Evolutionary conservation across 1,140 invertebrate species (phyloP).

Genomic region (Patella vulgata): DNA sequence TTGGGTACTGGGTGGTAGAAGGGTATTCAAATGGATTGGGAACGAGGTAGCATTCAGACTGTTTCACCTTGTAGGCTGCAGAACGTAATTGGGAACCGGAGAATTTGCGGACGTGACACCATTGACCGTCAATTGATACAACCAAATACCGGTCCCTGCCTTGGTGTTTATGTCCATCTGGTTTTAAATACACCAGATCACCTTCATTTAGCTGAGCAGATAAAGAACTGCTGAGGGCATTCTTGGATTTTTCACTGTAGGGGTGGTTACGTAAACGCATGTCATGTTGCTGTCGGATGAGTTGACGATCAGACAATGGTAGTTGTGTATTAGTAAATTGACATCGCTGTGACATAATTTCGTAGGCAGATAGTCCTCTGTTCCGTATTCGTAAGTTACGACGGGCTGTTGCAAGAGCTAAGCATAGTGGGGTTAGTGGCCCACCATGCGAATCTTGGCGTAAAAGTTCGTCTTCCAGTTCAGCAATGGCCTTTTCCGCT

Average conservation of each 20-base stretch:
- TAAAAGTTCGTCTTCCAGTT: too few species aligned
- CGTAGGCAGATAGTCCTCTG: constrained; percentile 19
- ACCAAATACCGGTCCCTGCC: constrained; percentile 32
- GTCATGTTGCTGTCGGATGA: constrained; percentile 15
- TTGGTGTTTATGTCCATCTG: constrained; percentile 21
- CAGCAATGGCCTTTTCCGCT: constrained; percentile 28
- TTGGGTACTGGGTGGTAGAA: too few species aligned
- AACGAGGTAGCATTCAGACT: too few species aligned
- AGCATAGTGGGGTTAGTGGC: constrained; percentile 4
- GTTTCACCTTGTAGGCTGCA: too few species aligned
- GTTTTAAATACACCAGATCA: constrained; percentile 35
- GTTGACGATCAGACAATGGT: constrained; percentile 7
- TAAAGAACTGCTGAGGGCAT: neutral
- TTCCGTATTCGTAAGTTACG: constrained; percentile 14
- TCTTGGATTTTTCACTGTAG: constrained; percentile 28
- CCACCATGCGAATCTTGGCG: constrained; percentile 2
- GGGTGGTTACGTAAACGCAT: constrained; percentile 13
- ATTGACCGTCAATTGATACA: constrained; percentile 11
- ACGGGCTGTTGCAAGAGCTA: constrained; percentile 10
- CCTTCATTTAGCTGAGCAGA: constrained; percentile 7
- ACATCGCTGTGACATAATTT: constrained; percentile 22
- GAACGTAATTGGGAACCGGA: too few species aligned
- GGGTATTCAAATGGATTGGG: too few species aligned
- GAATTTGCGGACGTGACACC: too few species aligned
- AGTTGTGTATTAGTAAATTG: constrained; percentile 20